These are phyloP conservation scores for Prosopocoilus inquinatus DNA, from an alignment of 2,888 invertebrate genomes.

Conservation along the genomic window DNA sequence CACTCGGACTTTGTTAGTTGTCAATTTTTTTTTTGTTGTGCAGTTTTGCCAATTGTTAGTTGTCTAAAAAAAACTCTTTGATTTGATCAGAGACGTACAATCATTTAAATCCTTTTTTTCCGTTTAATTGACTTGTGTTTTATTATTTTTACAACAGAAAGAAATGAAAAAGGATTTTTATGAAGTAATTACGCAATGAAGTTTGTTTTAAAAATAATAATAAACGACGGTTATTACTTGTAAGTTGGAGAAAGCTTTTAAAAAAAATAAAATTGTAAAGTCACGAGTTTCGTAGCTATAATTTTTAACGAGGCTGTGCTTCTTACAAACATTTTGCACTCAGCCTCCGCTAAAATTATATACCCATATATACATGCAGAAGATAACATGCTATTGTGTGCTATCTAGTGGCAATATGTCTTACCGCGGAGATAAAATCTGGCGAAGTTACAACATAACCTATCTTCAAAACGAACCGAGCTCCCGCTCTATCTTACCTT, in stretches of 20 bases:
- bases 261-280: no score
- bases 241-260: not conserved
- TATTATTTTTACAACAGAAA: no score
- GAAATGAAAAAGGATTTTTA: no score
- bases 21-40: no score
- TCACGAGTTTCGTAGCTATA: not conserved
- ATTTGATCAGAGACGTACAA: no score
- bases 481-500: constrained; percentile 29
- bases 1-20: no score
- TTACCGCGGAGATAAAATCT: constrained; percentile 45
- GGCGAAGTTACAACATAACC: constrained; percentile 43
- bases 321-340: constrained; percentile 28
- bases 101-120: no score
- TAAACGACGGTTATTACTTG: not conserved
- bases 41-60: no score
- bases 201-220: no score
- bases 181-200: no score
- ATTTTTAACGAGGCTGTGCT: not conserved
- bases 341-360: constrained; percentile 39
- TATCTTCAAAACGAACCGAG: constrained; percentile 39
- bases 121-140: no score
- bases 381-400: constrained; percentile 48
- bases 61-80: no score
- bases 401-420: constrained; percentile 48
- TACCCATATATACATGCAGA: constrained; percentile 41